phyloP scores from a whole-genome alignment of 1,140 invertebrate genomes.

The Diuraphis noxia region DNA sequence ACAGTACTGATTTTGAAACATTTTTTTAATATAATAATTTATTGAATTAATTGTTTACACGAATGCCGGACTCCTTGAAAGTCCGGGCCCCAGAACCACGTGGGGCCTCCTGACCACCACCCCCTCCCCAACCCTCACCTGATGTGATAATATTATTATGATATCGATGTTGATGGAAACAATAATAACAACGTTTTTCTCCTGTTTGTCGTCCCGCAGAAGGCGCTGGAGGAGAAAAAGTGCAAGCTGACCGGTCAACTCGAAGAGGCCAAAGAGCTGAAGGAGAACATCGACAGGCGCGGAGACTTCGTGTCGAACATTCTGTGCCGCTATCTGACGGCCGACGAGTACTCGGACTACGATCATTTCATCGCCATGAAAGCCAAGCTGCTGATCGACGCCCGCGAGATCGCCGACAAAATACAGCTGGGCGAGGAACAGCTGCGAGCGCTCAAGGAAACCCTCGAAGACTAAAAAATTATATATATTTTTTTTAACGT shows the following conservation, averaged over 20 bases:
- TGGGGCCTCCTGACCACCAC: too few species aligned
- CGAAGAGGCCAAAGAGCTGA: constrained; percentile 82
- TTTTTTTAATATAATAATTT: too few species aligned
- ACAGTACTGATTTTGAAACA: too few species aligned
- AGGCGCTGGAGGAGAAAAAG: constrained; percentile 74
- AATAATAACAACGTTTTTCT: background rate
- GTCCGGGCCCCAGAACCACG: too few species aligned
- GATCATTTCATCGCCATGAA: constrained; percentile 90
- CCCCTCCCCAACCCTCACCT: too few species aligned
- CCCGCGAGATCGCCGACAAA: constrained; percentile 83
- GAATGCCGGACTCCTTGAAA: too few species aligned
- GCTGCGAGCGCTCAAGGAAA: constrained; percentile 73
- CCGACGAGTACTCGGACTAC: constrained; percentile 80
- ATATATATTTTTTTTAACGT: background rate
- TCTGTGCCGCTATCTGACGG: constrained; percentile 74
- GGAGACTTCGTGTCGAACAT: constrained; percentile 76
- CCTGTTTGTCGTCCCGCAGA: constrained; percentile 62
- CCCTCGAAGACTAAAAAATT: constrained; percentile 53
- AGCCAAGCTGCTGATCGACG: constrained; percentile 84
- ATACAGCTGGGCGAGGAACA: constrained; percentile 86
- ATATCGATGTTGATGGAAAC: background rate
- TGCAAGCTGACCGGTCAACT: constrained; percentile 79
- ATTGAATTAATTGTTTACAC: too few species aligned
- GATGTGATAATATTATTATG: too few species aligned
- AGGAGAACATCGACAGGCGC: constrained; percentile 80